Conservation (phyloP, 2,888 invertebrate species). For the Sicus ferrugineus region DNA sequence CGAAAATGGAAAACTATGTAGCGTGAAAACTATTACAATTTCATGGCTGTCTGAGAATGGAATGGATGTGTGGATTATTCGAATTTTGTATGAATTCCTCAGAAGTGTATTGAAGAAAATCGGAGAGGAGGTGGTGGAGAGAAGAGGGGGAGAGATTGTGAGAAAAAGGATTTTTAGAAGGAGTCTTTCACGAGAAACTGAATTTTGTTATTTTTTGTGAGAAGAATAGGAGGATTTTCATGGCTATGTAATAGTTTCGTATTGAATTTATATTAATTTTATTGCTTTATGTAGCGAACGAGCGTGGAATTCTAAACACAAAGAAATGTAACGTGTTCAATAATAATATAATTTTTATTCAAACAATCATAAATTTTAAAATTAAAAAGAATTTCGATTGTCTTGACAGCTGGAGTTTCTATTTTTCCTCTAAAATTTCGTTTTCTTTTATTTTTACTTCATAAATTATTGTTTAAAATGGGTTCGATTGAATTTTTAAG, state of each 20-base stretch:
- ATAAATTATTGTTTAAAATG: no score
- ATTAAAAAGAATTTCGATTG: no score
- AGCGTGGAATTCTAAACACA: background rate
- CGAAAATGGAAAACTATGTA: conserved; percentile 27
- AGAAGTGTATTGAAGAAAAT: background rate
- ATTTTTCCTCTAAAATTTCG: no score
- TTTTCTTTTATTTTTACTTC: no score
- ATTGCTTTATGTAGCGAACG: background rate
- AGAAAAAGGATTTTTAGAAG: background rate
- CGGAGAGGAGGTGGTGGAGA: background rate
- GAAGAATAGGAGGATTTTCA: background rate
- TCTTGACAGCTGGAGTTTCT: no score
- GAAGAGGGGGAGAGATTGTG: background rate
- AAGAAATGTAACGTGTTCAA: no score
- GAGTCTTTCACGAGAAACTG: no score
- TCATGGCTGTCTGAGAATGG: conserved; percentile 28
- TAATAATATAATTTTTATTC: no score
- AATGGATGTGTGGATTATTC: conserved; percentile 15
- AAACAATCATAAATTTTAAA: no score
- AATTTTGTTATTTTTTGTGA: no score
- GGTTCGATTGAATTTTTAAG: no score
- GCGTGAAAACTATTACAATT: conserved; percentile 34
- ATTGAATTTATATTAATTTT: background rate
- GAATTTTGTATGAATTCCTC: background rate
- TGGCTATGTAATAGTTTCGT: background rate